Percentiles rank a stretch among this genome's conserved stretches.
Evolutionary conservation across 1,140 invertebrate genomes (phyloP).

Genomic region (Oedothorax gibbosus): DNA sequence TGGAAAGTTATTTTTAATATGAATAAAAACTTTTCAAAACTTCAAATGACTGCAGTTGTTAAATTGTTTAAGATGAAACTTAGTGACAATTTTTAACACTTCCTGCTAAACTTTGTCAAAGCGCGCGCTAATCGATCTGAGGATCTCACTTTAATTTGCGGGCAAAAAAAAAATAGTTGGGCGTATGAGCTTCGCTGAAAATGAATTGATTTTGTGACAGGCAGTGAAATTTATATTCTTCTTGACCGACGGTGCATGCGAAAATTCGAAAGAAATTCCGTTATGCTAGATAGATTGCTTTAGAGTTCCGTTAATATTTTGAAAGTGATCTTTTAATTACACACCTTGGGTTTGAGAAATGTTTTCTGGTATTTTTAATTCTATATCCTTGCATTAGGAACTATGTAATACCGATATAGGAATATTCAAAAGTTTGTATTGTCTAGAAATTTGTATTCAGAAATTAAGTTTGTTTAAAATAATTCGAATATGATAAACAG

Average conservation of each 20-base stretch:
- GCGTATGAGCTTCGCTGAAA: neutral
- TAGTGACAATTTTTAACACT: too few relatives aligned
- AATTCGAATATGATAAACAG: too few relatives aligned
- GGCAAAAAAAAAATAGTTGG: neutral
- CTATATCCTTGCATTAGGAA: too few relatives aligned
- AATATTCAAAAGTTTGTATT: too few relatives aligned
- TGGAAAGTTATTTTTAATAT: too few relatives aligned
- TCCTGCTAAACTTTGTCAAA: neutral
- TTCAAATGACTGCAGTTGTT: too few relatives aligned
- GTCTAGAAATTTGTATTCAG: too few relatives aligned
- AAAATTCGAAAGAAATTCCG: constrained; percentile 25
- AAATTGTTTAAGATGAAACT: too few relatives aligned
- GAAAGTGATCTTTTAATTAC: constrained; percentile 29
- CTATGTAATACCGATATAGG: too few relatives aligned
- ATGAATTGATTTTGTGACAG: constrained; percentile 9
- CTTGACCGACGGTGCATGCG: constrained; percentile 24
- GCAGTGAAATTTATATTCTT: constrained; percentile 32
- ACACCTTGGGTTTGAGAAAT: neutral
- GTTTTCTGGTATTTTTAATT: too few relatives aligned
- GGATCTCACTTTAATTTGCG: constrained; percentile 21
- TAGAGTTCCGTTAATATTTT: constrained; percentile 22
- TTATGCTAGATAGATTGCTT: constrained; percentile 23
- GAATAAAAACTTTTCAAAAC: too few relatives aligned
- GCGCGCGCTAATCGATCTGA: neutral
- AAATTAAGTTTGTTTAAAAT: too few relatives aligned